phyloP scores from a whole-genome alignment of 30 jellyfish, hydroid and myxozoan genomes.

The Pelagia noctiluca region DNA sequence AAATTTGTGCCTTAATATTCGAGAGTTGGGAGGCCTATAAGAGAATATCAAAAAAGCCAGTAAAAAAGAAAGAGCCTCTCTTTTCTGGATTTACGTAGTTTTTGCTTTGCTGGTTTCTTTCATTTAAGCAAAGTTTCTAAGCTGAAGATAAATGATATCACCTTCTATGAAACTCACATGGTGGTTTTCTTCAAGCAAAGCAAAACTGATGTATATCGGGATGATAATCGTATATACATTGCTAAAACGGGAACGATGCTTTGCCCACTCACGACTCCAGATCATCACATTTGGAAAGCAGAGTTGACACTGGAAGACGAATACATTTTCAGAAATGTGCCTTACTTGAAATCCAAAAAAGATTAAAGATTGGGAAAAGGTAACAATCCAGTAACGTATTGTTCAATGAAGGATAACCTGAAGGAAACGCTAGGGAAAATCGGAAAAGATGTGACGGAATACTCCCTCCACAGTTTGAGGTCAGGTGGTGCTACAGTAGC shows the following conservation, averaged over 20 bases:
- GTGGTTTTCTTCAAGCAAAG: not conserved
- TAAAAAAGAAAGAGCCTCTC: not conserved
- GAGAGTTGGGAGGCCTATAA: not conserved
- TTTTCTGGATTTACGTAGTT: not conserved
- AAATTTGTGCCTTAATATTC: too few relatives aligned
- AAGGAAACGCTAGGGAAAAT: not conserved
- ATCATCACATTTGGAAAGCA: too few relatives aligned
- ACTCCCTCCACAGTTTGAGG: not conserved
- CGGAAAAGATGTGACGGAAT: not conserved
- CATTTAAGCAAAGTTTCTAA: not conserved
- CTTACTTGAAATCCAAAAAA: not conserved
- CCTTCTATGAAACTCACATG: conserved; percentile 4
- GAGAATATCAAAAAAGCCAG: not conserved
- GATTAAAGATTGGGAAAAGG: not conserved
- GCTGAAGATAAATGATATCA: not conserved
- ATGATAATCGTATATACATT: not conserved
- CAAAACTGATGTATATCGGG: conserved; percentile 8
- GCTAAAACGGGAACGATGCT: not conserved
- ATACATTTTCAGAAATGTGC: not conserved
- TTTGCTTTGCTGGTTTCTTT: not conserved
- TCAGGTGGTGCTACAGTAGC: conserved; percentile 21
- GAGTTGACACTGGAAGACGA: too few relatives aligned
- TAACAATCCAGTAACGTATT: not conserved
- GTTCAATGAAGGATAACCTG: not conserved
- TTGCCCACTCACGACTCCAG: not conserved